A percentile compares a stretch with the other conserved stretches of the same genome.
Evolutionary conservation across 2,113 vertebrate genomes (phyloP).

Genomic region (Peromyscus californicus): DNA sequence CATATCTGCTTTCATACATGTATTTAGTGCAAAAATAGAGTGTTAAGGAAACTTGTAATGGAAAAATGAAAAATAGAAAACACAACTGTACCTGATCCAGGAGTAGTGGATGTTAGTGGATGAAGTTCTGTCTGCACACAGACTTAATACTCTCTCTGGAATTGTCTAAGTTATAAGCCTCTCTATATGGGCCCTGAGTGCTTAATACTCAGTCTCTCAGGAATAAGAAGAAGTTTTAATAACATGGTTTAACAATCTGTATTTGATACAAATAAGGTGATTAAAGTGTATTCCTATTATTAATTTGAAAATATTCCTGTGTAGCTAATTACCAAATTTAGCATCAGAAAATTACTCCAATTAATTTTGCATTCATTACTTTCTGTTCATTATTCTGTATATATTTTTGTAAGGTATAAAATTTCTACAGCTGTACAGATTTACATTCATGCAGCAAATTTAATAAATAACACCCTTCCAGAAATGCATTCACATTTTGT

Average conservation of each 20-base stretch:
- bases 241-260: not conserved
- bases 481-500: not conserved
- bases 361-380: not conserved
- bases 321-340: not conserved
- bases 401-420: not conserved
- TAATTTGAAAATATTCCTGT: not conserved
- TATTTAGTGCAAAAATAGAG: not conserved
- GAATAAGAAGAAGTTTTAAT: not conserved
- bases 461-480: not conserved
- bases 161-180: not conserved
- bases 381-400: not conserved
- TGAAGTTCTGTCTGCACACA: not conserved
- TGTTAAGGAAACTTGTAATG: not conserved
- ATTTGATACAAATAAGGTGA: not conserved
- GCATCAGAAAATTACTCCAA: not conserved
- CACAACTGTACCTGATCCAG: not conserved
- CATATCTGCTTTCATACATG: not conserved
- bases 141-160: not conserved
- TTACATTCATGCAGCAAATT: fast-evolving
- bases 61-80: not conserved
- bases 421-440: too few relatives aligned
- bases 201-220: not conserved
- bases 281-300: not conserved
- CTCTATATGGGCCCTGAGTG: not conserved
- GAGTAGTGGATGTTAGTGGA: not conserved